Evolutionary conservation across 1,140 invertebrate species (phyloP), one percentile per base, ranked within the genome.

Genomic region (Stenopsyche tienmushanensis): DNA sequence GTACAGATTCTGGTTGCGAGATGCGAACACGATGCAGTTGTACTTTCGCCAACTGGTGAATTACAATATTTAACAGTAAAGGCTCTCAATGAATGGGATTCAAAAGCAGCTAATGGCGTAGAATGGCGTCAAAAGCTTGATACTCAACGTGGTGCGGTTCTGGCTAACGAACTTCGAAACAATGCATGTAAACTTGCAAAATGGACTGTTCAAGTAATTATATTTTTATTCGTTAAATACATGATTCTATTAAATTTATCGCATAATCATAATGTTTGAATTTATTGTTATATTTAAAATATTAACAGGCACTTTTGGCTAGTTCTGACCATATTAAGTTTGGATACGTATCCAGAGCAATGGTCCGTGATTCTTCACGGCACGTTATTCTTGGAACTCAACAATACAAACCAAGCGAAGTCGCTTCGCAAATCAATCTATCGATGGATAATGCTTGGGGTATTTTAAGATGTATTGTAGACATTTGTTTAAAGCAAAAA

Each of bases 391-490:
- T 99, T 29, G 97, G 97, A 23, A 99, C 96, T 2, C 97, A 99
- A 78, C 97, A 99, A 77, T 99, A 97, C 78, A 97, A 97, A 75
- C 98, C 98, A 1, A 89, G 91, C 72, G 97, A 99, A 81, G 99
- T 99, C 80, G 97, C 97, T 5, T 94, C 92, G 2, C 97, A 99
- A 80, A 99, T 99, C 72, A 99, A 97, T 82, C 80, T 99, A 66
- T 99, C 97, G 74, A 97, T 99, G 95, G 98, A 99, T 75, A 99
- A 99, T 79, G 96, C 93, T 1, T 99, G 97, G 97, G 98, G 97
- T 65, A 94, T 99, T 55, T 79, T 99, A n/a, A 85, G 97, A 3
- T 99, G 96, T 76, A 97, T 99, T 70, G 92, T 99, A 73, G 97
- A 99, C 75, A 91, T 97, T 64, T 96, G 96, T 71, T 95, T 98